Base-by-base conservation (phyloP, 2,888 invertebrate species). In the Melinaea menophilus region DNA sequence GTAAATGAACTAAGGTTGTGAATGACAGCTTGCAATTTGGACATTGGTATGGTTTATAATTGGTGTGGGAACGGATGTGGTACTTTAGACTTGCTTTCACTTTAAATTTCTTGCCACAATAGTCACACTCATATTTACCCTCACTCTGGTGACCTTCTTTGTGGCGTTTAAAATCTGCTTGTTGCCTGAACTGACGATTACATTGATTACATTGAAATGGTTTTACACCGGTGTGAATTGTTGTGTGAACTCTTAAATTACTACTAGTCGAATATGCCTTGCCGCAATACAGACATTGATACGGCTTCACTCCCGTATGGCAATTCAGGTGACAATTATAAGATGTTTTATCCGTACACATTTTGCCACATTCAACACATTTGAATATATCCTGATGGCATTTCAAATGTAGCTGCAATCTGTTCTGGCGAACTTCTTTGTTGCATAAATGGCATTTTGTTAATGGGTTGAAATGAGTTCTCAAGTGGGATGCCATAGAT, bases 281-380 rank as follows among this genome's bases (percentile, higher is more conserved):
- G 3, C 65, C 65, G 5, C 62, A 65, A 33, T 62, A 65, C 11
- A 62, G 35, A 31, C 65, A 65, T 41, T 65, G 65, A n/a, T 48
- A 55, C 2, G 54, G 56, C 45, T 59, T 62, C 4, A 62, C 58
- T 9, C 65, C 65, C 5, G 65, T 65, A 41, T 65, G 65, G 5
- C 55, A 9, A 9, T 9, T 13, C 57, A 65, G 54, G 37, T 65
- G 65, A 54, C 59, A 59, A 7, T 54, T 35, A 35, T 47, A 54
- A 35, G 11, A 46, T 1, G 9, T 5, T 22, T 41, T 59, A 31
- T 55, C 33, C 3, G 31, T 46, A 33, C 13, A 13, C 4, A 58
- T 2, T 54, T 65, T 65, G 2, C 62, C 58, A n/a, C 65, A 65
- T 47, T 65, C 65, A 2, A 59, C 59, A 59, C 65, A 65, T 5